These are phyloP conservation scores for Nipponacmea schrenckii DNA, from an alignment of 2,888 invertebrate species.

Conservation along the genomic window DNA sequence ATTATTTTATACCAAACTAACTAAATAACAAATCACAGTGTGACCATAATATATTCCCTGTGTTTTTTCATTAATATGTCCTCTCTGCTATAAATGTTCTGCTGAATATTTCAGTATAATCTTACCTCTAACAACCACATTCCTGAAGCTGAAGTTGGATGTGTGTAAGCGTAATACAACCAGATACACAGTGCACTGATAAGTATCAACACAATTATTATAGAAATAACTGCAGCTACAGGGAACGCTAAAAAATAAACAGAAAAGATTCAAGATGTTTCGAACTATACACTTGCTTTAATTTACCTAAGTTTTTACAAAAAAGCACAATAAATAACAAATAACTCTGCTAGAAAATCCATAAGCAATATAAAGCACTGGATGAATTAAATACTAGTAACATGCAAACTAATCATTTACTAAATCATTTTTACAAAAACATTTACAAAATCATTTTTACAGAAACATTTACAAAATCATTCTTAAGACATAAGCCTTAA, in stretches of 20 bases:
- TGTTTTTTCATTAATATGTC: background rate
- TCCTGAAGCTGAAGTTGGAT: slow-evolving; percentile 94
- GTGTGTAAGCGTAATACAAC: slow-evolving; percentile 93
- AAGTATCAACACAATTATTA: slow-evolving; percentile 75
- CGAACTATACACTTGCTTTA: background rate
- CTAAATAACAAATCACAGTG: background rate
- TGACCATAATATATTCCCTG: background rate
- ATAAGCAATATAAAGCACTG: background rate
- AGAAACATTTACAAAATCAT: too few relatives aligned
- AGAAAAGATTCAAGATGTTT: background rate
- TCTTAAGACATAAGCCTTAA: too few relatives aligned
- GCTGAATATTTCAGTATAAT: background rate
- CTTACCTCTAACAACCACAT: slow-evolving; percentile 94
- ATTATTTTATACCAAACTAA: background rate
- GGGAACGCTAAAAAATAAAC: slow-evolving; percentile 19
- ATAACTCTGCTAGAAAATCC: background rate
- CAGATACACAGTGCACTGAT: slow-evolving; percentile 80
- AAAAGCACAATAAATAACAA: background rate
- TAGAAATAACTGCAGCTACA: slow-evolving; percentile 45
- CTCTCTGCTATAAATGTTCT: background rate
- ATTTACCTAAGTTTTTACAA: background rate
- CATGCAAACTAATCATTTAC: too few relatives aligned
- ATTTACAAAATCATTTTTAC: too few relatives aligned
- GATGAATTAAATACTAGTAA: too few relatives aligned
- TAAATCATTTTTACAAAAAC: too few relatives aligned